Conservation (phyloP, 2,113 vertebrate species). For the Coptodon bakossiorum region DNA sequence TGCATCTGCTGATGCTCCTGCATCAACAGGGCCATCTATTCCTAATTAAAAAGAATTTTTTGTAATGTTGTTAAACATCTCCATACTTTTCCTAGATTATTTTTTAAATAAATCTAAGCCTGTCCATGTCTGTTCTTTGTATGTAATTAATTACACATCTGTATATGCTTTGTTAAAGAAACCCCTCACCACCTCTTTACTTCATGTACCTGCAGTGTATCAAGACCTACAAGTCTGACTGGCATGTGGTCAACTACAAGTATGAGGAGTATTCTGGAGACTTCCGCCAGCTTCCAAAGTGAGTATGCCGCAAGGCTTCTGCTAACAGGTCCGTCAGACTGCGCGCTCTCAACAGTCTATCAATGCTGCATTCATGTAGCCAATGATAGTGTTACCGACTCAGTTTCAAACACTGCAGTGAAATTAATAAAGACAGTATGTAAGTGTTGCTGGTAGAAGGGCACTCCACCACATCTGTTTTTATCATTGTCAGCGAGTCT, state of each 20-base stretch:
- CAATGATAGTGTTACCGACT: not conserved
- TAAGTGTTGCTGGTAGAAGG: not conserved
- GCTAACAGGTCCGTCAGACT: not conserved
- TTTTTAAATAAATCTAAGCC: not conserved
- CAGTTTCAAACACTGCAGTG: not conserved
- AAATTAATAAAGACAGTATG: not conserved
- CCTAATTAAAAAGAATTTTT: not conserved
- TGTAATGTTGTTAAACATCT: not conserved
- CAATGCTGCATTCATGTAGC: not conserved
- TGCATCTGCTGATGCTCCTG: not conserved
- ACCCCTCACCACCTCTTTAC: not conserved
- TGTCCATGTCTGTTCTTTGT: not conserved
- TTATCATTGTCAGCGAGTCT: not conserved
- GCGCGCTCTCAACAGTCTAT: not conserved
- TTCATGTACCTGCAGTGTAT: conserved; percentile 78
- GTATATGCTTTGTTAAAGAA: not conserved
- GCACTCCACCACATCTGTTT: not conserved
- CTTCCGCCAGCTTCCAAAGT: conserved; percentile 94
- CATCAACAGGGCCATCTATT: not conserved
- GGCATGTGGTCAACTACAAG: conserved; percentile 93
- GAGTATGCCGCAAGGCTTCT: conserved; percentile 39
- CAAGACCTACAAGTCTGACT: conserved; percentile 95
- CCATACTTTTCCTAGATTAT: not conserved
- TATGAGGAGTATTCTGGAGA: conserved; percentile 98
- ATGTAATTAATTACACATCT: not conserved